phyloP scores from a whole-genome alignment of 2,113 vertebrate genomes.

The Glaucidium brasilianum region DNA sequence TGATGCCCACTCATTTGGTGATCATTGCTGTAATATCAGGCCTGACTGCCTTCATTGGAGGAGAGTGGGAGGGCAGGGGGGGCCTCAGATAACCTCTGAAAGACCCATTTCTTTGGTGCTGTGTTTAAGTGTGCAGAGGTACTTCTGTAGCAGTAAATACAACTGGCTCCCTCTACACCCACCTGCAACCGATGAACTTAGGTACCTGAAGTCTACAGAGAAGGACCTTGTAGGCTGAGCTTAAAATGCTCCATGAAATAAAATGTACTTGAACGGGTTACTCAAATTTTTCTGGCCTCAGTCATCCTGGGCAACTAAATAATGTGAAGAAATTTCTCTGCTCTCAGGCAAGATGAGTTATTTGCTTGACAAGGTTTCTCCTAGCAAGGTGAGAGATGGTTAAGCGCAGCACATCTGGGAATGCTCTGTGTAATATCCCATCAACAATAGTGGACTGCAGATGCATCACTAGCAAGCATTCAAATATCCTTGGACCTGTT shows the following conservation, averaged over 20 bases:
- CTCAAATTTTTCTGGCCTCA: background rate
- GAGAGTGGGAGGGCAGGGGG: background rate
- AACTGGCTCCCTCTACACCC: background rate
- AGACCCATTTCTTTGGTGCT: background rate
- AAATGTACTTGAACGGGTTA: background rate
- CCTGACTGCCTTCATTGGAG: background rate
- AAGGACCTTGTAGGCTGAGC: background rate
- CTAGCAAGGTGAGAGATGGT: background rate
- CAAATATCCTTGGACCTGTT: background rate
- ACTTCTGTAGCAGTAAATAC: background rate
- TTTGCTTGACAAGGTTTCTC: background rate
- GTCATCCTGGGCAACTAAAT: background rate
- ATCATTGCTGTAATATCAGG: background rate
- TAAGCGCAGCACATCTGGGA: background rate
- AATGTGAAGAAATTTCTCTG: background rate
- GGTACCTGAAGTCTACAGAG: background rate
- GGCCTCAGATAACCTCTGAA: background rate
- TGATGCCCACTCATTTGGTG: background rate
- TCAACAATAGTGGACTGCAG: background rate
- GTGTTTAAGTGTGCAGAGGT: background rate
- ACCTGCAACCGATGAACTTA: accelerated
- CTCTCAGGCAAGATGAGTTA: background rate
- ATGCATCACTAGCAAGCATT: background rate
- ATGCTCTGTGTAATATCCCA: background rate
- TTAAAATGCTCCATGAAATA: background rate